Conservation (phyloP, 2,888 invertebrate species). For the Therioaphis trifolii region DNA sequence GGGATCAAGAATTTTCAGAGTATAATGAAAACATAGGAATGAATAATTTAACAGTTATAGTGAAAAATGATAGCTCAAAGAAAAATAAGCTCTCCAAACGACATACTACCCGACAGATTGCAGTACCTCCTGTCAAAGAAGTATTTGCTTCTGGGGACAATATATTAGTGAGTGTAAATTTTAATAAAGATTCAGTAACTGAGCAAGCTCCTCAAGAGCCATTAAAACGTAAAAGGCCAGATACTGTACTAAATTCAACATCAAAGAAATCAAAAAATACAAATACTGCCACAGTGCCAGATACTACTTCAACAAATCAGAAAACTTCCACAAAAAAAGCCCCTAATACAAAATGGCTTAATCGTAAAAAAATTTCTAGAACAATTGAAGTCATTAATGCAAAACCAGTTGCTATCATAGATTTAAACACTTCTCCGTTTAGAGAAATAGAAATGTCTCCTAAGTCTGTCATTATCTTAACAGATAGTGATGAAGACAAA, state of each 20-base stretch:
- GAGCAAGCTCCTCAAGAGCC: constrained; percentile 64
- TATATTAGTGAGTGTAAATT: constrained; percentile 91
- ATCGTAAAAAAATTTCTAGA: constrained; percentile 64
- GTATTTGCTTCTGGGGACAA: constrained; percentile 94
- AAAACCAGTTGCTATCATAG: constrained; percentile 87
- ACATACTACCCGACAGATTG: constrained; percentile 65
- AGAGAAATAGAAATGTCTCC: constrained; percentile 85
- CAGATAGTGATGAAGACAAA: constrained; percentile 77
- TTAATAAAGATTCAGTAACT: constrained; percentile 68
- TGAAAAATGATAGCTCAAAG: constrained; percentile 70
- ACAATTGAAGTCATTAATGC: constrained; percentile 69
- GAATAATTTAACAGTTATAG: constrained; percentile 73
- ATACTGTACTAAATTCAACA: constrained; percentile 68
- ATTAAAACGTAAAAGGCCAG: constrained; percentile 69
- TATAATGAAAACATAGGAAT: constrained; percentile 52
- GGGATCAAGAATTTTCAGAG: constrained; percentile 56
- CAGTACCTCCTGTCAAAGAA: constrained; percentile 83
- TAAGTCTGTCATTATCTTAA: constrained; percentile 83
- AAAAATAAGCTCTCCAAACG: constrained; percentile 69
- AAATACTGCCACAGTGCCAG: background rate
- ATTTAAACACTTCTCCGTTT: constrained; percentile 86
- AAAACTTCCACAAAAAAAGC: constrained; percentile 64
- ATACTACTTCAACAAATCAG: constrained; percentile 6
- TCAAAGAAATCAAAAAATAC: constrained; percentile 54
- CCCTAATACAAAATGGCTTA: constrained; percentile 64